Percentiles rank a stretch among this genome's conserved stretches.
These are phyloP conservation scores for Apogon talboti DNA, from an alignment of 2,797 vertebrate species.

Conservation along the genomic window DNA sequence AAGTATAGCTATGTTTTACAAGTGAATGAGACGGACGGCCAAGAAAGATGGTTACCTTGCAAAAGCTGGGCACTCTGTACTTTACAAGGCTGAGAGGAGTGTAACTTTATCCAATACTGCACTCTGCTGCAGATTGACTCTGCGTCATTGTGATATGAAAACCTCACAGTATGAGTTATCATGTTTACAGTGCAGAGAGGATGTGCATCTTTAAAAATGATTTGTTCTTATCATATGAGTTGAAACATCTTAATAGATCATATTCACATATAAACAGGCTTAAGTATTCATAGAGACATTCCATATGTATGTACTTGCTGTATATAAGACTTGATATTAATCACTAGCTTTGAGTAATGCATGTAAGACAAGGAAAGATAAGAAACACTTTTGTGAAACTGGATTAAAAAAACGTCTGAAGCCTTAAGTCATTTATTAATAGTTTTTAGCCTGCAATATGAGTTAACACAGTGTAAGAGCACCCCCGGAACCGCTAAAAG, in stretches of 20 bases:
- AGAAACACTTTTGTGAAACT: too few species aligned
- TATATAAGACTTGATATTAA: too few species aligned
- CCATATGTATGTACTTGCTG: background rate
- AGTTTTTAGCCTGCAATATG: background rate
- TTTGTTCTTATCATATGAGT: slow-evolving; percentile 26
- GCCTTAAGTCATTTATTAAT: too few species aligned
- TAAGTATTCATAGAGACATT: background rate
- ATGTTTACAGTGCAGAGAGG: slow-evolving; percentile 48
- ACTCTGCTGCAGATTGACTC: slow-evolving; percentile 60
- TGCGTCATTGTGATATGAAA: slow-evolving; percentile 65
- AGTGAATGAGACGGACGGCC: slow-evolving; percentile 73
- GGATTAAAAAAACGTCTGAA: too few species aligned
- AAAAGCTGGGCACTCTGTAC: slow-evolving; percentile 57
- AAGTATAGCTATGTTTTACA: slow-evolving; percentile 83
- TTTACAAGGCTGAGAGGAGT: slow-evolving; percentile 70
- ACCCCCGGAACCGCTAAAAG: too few species aligned
- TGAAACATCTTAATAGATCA: slow-evolving; percentile 22
- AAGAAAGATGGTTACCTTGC: slow-evolving; percentile 71
- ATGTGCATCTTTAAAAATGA: slow-evolving; percentile 22
- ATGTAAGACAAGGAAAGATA: too few species aligned
- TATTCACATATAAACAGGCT: background rate
- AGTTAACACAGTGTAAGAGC: background rate
- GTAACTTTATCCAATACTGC: slow-evolving; percentile 44
- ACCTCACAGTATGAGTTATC: slow-evolving; percentile 56
- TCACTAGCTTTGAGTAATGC: too few species aligned